Conservation (phyloP, 2,888 invertebrate species). For the Allygus modestus region DNA sequence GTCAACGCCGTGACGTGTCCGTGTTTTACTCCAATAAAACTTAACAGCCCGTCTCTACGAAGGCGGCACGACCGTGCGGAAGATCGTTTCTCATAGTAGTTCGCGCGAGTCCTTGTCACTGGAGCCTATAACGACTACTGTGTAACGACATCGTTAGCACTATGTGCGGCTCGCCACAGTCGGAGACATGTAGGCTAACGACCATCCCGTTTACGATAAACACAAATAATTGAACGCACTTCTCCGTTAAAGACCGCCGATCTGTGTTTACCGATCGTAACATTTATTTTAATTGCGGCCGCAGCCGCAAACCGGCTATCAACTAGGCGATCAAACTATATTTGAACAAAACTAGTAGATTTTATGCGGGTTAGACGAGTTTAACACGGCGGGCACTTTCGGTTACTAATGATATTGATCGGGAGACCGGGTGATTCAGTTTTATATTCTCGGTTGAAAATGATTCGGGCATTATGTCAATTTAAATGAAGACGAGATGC, state of each 20-base stretch:
- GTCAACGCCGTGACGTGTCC: too few species aligned
- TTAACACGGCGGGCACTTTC: not conserved
- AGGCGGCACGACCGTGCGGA: too few species aligned
- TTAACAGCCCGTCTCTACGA: too few species aligned
- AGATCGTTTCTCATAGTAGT: too few species aligned
- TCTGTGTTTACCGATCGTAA: conserved; percentile 36
- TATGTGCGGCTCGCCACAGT: not conserved
- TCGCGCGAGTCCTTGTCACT: too few species aligned
- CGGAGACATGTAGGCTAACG: not conserved
- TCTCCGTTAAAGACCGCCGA: too few species aligned
- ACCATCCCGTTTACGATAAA: conserved; percentile 6
- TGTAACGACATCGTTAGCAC: not conserved
- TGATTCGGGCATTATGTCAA: too few species aligned
- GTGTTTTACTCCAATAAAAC: too few species aligned
- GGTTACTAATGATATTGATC: too few species aligned
- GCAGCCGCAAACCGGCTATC: not conserved
- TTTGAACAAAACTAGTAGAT: not conserved
- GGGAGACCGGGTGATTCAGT: too few species aligned
- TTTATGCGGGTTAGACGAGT: not conserved
- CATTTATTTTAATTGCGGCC: not conserved
- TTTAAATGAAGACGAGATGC: too few species aligned
- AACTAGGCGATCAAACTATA: not conserved
- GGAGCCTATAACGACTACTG: not conserved
- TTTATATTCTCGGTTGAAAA: too few species aligned
- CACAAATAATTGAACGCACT: conserved; percentile 17